Base-by-base conservation (phyloP, 35 echinoderm and acorn worm species). In the Nesometra sesokonis region DNA sequence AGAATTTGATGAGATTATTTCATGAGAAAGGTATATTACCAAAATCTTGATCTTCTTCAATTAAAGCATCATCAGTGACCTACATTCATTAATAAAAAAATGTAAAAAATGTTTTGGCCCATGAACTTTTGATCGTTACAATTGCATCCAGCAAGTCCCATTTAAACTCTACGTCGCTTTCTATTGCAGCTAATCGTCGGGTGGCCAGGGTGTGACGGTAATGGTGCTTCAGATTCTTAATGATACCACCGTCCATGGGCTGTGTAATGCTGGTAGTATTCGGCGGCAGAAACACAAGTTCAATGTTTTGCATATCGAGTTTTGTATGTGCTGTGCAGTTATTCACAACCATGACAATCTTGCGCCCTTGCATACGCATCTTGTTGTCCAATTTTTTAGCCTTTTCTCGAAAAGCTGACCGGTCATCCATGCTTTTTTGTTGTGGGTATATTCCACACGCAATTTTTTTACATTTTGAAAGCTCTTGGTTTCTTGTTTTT, bases 341-440 rank as follows among this genome's bases (percentile, higher is more conserved):
- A 34, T 89, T 81, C 15, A 89, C 88, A 35, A 89, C 30, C 88
- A 89, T 57, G 47, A 35, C 37, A 76, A 85, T 77, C 32, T 89
- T 89, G 11, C 57, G 37, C 4, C 80, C 31, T 29, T 46, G 0
- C 30, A 29, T 3, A 37, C 32, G 21, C 77, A 88, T 82, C 34
- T 88, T 35, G 5, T 46, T 13, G 57, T 91, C 80, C 0, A 91
- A 35, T 15, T 81, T 80, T 77, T 35, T 13, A 91, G 35, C 90
- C 90, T 83, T 29, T 84, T 36, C 32, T 80, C 35, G 37, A 91
- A 87, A 2, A 91, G 39, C 13, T 46, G 38, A 38, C 78, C 38
- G 0, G 3, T 83, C 90, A 91, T 91, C 85, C 90, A 91, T 36
- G 90, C 90, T 36, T 91, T 91, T 35, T 43, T 32, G 37, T 91